A percentile compares a stretch with the other conserved stretches of the same genome.
phyloP scores from a whole-genome alignment of 1,140 invertebrate genomes.

The Drosophila azteca region DNA sequence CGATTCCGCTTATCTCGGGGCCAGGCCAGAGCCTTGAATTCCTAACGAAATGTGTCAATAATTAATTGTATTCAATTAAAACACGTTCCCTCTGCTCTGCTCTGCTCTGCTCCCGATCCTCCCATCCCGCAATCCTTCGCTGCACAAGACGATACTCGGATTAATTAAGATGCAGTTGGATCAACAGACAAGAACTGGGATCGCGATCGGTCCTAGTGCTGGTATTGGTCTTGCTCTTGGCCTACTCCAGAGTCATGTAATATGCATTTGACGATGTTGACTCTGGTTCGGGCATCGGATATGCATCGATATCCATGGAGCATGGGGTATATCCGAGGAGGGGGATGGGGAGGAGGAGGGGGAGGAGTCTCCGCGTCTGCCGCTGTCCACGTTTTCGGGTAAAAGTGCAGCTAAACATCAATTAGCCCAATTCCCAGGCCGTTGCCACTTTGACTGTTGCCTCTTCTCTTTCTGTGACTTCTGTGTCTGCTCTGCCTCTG shows the following conservation, averaged over 20 bases:
- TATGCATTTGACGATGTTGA: conserved; percentile 40
- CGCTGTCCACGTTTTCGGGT: conserved; percentile 71
- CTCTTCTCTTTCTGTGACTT: conserved; percentile 31
- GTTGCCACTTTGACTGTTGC: conserved; percentile 60
- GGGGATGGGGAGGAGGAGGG: not conserved
- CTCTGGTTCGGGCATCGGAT: conserved; percentile 32
- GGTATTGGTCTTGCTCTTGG: not conserved
- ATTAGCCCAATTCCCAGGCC: conserved; percentile 81
- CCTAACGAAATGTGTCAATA: conserved; percentile 76
- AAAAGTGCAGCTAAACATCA: conserved; percentile 82
- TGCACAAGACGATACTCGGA: not conserved
- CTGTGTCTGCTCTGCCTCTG: conserved; percentile 34
- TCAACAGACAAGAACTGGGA: conserved; percentile 39
- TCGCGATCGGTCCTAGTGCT: not conserved
- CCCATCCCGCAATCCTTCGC: not conserved
- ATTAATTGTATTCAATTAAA: conserved; percentile 82
- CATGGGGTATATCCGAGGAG: not conserved
- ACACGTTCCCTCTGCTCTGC: conserved; percentile 29
- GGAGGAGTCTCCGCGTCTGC: conserved; percentile 13
- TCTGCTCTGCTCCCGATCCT: too few species aligned
- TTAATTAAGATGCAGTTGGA: conserved; percentile 72
- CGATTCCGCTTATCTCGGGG: conserved; percentile 53
- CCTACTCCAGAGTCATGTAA: conserved; percentile 51
- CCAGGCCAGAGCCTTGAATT: conserved; percentile 31
- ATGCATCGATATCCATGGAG: conserved; percentile 28